Evolutionary conservation across 37 sponge, comb jelly and placozoan species (phyloP).

Genomic region (Oscarella lobularis): DNA sequence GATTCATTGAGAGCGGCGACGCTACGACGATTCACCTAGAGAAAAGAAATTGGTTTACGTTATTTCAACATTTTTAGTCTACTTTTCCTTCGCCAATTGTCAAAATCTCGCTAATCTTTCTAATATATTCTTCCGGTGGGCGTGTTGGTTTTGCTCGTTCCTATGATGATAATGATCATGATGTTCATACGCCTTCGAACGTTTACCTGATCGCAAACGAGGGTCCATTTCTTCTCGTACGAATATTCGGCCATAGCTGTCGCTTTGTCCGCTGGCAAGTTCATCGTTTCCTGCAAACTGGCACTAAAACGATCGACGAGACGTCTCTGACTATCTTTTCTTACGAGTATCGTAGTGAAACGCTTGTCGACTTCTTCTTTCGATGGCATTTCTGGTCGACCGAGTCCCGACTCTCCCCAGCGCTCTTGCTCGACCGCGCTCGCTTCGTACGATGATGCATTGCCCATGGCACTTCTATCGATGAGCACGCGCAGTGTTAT

Average conservation of each 20-base stretch:
- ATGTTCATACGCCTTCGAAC: constrained; percentile 23
- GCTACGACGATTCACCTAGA: constrained; percentile 21
- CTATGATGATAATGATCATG: constrained; percentile 12
- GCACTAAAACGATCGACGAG: too few species aligned
- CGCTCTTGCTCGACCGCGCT: too few species aligned
- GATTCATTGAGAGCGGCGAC: constrained; percentile 18
- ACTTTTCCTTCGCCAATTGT: neutral
- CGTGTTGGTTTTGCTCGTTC: neutral
- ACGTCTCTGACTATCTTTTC: neutral
- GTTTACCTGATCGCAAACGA: constrained; percentile 15
- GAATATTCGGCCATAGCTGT: constrained; percentile 19
- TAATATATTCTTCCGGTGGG: neutral
- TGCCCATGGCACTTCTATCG: too few species aligned
- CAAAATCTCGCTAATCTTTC: neutral
- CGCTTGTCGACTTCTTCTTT: constrained; percentile 24
- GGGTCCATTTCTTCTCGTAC: constrained; percentile 50
- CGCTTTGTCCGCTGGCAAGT: constrained; percentile 45
- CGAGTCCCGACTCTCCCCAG: too few species aligned
- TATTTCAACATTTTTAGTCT: neutral
- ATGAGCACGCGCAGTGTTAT: too few species aligned
- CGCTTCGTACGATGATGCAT: too few species aligned
- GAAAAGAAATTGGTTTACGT: too few species aligned
- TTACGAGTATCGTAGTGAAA: constrained; percentile 19
- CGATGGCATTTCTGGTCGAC: constrained; percentile 1
- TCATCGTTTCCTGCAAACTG: constrained; percentile 43